Conservation (phyloP, 2,797 vertebrate species). For the Sphenopsis melanotis region DNA sequence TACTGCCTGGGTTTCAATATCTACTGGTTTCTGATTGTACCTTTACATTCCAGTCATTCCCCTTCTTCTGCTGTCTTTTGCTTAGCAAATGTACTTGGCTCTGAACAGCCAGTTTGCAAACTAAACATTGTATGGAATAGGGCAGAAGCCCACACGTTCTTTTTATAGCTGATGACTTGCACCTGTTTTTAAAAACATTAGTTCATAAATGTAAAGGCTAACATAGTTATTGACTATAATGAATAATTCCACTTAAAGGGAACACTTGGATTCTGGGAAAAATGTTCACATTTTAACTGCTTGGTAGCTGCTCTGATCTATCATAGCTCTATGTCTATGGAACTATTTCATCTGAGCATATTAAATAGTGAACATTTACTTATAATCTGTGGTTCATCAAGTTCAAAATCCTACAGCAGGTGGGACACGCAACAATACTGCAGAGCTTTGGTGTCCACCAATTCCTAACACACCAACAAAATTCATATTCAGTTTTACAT, state of each 20-base stretch:
- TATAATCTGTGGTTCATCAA: not conserved
- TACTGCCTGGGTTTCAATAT: not conserved
- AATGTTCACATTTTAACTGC: not conserved
- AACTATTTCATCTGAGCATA: not conserved
- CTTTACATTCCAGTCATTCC: rapidly evolving
- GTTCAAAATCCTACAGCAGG: not conserved
- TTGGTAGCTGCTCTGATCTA: not conserved
- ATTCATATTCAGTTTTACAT: not conserved
- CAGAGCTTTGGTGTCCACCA: not conserved
- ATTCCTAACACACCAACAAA: not conserved
- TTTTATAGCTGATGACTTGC: not conserved
- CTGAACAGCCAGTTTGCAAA: not conserved
- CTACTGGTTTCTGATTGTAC: not conserved
- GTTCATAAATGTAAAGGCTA: not conserved
- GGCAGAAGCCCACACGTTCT: not conserved
- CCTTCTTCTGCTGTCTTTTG: not conserved
- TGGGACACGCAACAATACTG: rapidly evolving
- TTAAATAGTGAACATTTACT: not conserved
- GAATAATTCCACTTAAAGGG: not conserved
- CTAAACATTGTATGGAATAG: not conserved
- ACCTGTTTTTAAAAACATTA: not conserved
- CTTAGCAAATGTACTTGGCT: not conserved
- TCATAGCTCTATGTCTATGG: not conserved
- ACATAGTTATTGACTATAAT: not conserved
- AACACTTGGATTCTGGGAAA: not conserved